phyloP scores from a whole-genome alignment of 2,888 invertebrate species.

The Sisyra terminalis region DNA sequence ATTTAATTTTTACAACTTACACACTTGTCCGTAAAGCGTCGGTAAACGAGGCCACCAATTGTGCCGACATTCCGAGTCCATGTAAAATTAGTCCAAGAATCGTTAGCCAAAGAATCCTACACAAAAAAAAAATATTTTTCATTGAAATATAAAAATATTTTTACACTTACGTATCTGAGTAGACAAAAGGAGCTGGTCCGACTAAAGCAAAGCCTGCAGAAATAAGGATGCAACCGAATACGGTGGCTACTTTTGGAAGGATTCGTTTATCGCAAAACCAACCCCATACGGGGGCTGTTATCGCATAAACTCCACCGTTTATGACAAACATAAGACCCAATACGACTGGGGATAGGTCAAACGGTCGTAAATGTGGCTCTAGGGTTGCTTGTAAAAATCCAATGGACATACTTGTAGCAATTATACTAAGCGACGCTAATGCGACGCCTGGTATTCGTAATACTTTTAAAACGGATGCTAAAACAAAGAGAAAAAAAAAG shows the following conservation, averaged over 20 bases:
- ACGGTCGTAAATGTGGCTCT: constrained; percentile 70
- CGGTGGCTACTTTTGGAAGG: constrained; percentile 50
- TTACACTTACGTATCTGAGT: constrained; percentile 36
- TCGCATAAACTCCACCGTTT: constrained; percentile 64
- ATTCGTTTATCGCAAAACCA: constrained; percentile 56
- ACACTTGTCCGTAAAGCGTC: constrained; percentile 65
- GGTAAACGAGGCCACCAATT: constrained; percentile 72
- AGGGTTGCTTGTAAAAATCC: constrained; percentile 81
- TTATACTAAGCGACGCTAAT: constrained; percentile 51
- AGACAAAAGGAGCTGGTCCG: constrained; percentile 67
- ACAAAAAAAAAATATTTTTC: constrained; percentile 16
- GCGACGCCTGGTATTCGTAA: constrained; percentile 59
- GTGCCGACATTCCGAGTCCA: constrained; percentile 69
- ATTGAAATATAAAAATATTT: background rate
- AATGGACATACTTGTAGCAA: constrained; percentile 64
- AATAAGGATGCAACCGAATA: constrained; percentile 47
- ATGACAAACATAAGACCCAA: constrained; percentile 71
- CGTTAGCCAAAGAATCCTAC: constrained; percentile 46
- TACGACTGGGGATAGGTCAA: constrained; percentile 48
- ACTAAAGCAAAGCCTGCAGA: constrained; percentile 53
- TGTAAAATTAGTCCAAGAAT: constrained; percentile 58
- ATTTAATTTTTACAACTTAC: constrained; percentile 35
- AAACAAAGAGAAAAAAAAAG: constrained; percentile 13
- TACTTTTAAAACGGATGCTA: constrained; percentile 46
- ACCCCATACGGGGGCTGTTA: constrained; percentile 66